phyloP scores from a whole-genome alignment of 2,888 invertebrate genomes.

The Tinea pellionella region DNA sequence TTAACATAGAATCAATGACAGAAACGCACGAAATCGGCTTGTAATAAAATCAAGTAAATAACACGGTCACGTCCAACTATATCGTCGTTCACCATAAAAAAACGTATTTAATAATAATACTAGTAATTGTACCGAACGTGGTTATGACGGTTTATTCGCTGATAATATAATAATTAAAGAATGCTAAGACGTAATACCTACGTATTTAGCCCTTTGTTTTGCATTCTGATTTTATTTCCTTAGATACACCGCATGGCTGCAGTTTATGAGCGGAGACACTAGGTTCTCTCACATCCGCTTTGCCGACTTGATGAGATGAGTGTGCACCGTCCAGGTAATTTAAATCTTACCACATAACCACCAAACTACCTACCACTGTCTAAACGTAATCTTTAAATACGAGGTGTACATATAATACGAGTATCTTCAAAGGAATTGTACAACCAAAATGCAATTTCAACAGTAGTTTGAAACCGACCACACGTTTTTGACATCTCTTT shows the following conservation, averaged over 20 bases:
- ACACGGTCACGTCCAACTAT: slow-evolving; percentile 22
- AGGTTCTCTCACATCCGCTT: too few relatives aligned
- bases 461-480: neutral
- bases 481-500: neutral
- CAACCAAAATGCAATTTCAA: too few relatives aligned
- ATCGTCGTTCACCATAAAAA: neutral
- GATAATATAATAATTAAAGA: neutral
- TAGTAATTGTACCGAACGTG: neutral
- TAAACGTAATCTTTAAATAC: too few relatives aligned
- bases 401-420: too few relatives aligned
- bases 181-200: neutral
- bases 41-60: slow-evolving; percentile 37
- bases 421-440: too few relatives aligned
- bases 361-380: too few relatives aligned
- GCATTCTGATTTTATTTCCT: too few relatives aligned
- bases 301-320: too few relatives aligned
- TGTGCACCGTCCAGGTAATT: too few relatives aligned
- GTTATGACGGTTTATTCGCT: neutral
- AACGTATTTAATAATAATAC: neutral
- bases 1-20: slow-evolving; percentile 24
- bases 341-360: too few relatives aligned
- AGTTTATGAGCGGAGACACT: too few relatives aligned
- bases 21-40: slow-evolving; percentile 30
- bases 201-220: neutral
- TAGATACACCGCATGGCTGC: neutral